These are phyloP conservation scores for Drosophila subpulchrella DNA, from an alignment of 1,140 invertebrate genomes.

Conservation along the genomic window DNA sequence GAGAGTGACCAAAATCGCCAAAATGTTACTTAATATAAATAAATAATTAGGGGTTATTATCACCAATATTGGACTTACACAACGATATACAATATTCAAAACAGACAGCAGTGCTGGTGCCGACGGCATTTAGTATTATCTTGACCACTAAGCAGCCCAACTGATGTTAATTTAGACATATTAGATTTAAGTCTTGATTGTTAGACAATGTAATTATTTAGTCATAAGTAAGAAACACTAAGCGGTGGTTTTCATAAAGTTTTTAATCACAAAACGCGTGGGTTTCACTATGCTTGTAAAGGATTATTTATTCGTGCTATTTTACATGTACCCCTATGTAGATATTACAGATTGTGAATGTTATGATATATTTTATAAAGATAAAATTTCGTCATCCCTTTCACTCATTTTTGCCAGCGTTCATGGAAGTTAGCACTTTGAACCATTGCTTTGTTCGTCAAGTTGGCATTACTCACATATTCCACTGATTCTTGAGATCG, in stretches of 20 bases:
- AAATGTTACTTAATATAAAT: slow-evolving; percentile 75
- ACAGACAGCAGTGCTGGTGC: slow-evolving; percentile 16
- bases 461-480: slow-evolving; percentile 47
- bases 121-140: slow-evolving; percentile 52
- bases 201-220: slow-evolving; percentile 67
- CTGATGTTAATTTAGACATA: slow-evolving; percentile 43
- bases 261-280: slow-evolving; percentile 16
- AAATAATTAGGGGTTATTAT: slow-evolving; percentile 61
- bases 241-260: slow-evolving; percentile 21
- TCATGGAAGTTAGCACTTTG: slow-evolving; percentile 8
- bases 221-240: slow-evolving; percentile 31
- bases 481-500: slow-evolving; percentile 12
- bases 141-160: slow-evolving; percentile 38
- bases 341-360: not conserved
- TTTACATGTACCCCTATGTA: not conserved
- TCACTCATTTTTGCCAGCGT: slow-evolving; percentile 12
- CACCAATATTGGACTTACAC: slow-evolving; percentile 21
- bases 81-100: slow-evolving; percentile 38
- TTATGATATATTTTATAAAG: not conserved
- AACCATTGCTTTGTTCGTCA: slow-evolving; percentile 34
- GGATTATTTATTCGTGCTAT: not conserved
- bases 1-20: slow-evolving; percentile 39
- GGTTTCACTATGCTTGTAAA: slow-evolving; percentile 17
- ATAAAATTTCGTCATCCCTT: not conserved
- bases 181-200: slow-evolving; percentile 49